phyloP scores from a whole-genome alignment of 1,140 invertebrate genomes.

The Orius insidiosus region DNA sequence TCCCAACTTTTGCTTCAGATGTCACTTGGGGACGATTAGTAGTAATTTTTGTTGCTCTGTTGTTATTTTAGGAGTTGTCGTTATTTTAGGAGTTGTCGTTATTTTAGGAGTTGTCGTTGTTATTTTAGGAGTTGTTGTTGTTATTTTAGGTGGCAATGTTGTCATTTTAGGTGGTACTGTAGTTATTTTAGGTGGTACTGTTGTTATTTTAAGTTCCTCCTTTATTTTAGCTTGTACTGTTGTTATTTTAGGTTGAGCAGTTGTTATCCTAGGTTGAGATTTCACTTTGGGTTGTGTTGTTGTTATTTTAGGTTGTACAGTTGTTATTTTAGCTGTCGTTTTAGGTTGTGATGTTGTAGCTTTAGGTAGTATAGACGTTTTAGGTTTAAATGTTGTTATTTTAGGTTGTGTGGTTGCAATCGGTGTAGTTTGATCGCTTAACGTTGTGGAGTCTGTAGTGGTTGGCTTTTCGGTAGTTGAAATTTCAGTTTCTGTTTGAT shows the following conservation, averaged over 20 bases:
- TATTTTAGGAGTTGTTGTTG: too few relatives aligned
- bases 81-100: too few relatives aligned
- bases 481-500: slow-evolving; percentile 9
- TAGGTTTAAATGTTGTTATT: too few relatives aligned
- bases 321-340: not conserved
- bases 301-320: slow-evolving; percentile 18
- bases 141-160: too few relatives aligned
- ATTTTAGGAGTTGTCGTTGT: too few relatives aligned
- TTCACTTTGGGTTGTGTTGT: too few relatives aligned
- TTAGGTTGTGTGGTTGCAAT: slow-evolving; percentile 1
- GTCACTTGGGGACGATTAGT: too few relatives aligned
- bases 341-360: slow-evolving; percentile 18
- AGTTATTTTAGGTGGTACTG: too few relatives aligned
- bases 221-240: slow-evolving; percentile 16
- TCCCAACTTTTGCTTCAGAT: not conserved
- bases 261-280: not conserved
- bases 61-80: too few relatives aligned
- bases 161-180: too few relatives aligned
- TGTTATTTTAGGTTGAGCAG: slow-evolving; percentile 14
- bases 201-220: slow-evolving; percentile 3
- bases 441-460: slow-evolving; percentile 5
- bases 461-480: slow-evolving; percentile 12
- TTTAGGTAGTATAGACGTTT: slow-evolving; percentile 16
- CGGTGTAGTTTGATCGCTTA: slow-evolving; percentile 13
- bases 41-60: slow-evolving; percentile 14